These are phyloP conservation scores for Solea senegalensis DNA, from an alignment of 2,113 vertebrate genomes.

Conservation along the genomic window DNA sequence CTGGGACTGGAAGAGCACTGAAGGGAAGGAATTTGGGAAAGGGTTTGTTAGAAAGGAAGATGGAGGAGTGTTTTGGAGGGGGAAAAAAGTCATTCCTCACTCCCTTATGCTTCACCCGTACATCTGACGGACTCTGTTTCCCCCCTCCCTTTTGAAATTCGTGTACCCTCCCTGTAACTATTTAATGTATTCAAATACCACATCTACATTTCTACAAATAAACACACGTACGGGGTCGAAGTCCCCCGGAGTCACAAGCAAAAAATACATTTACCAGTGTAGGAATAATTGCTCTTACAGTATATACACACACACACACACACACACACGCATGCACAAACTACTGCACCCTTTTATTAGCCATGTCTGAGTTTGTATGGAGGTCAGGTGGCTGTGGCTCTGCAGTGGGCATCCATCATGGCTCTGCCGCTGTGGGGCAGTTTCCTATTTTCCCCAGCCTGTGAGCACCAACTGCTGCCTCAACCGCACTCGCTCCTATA, in stretches of 20 bases:
- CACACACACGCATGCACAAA: constrained; percentile 2
- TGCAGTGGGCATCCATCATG: constrained; percentile 82
- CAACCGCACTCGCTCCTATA: constrained; percentile 38
- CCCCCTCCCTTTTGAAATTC: neutral
- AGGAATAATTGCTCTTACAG: constrained; percentile 6
- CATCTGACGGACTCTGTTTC: constrained; percentile 33
- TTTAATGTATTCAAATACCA: constrained; percentile 7
- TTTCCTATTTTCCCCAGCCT: constrained; percentile 70
- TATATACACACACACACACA: neutral
- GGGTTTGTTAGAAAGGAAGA: constrained; percentile 16
- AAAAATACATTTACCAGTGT: neutral
- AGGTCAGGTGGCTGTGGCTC: constrained; percentile 74
- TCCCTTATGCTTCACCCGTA: constrained; percentile 47
- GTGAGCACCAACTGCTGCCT: constrained; percentile 65
- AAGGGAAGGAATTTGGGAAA: constrained; percentile 6
- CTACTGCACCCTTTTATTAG: constrained; percentile 48
- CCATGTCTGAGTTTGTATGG: constrained; percentile 68
- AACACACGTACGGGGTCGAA: neutral
- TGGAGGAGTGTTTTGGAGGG: constrained; percentile 20
- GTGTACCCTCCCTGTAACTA: neutral
- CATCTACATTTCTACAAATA: constrained; percentile 5
- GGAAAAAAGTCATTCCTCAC: constrained; percentile 28
- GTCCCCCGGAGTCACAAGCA: constrained; percentile 16
- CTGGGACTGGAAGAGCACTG: neutral
- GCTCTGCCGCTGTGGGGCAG: constrained; percentile 71